Conservation (phyloP, 2,797 vertebrate species). For the Prunella strophiata region DNA sequence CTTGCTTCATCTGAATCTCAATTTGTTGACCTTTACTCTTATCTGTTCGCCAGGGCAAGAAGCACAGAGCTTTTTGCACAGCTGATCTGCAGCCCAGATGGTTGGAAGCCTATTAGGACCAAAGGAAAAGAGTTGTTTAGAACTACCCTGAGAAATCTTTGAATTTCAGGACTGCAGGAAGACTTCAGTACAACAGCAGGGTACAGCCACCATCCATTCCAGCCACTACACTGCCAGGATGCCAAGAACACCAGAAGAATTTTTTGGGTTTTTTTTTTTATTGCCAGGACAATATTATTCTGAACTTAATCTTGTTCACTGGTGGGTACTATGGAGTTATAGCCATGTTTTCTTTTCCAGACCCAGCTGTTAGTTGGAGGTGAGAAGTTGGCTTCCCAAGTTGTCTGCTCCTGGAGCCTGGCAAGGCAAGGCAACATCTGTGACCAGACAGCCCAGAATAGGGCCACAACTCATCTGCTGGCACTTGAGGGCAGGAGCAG, state of each 20-base stretch:
- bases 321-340: background rate
- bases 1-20: background rate
- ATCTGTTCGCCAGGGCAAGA: background rate
- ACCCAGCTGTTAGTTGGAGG: accelerated
- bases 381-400: background rate
- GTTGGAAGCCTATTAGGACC: background rate
- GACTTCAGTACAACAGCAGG: background rate
- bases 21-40: background rate
- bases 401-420: background rate
- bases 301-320: background rate
- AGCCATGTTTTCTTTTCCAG: background rate
- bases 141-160: background rate
- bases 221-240: background rate
- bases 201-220: background rate
- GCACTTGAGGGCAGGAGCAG: background rate
- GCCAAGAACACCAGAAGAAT: background rate
- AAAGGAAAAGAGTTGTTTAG: background rate
- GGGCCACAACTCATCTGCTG: background rate
- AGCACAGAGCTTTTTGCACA: background rate
- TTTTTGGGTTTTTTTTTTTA: background rate
- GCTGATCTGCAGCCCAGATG: background rate
- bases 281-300: background rate
- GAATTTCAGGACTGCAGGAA: background rate
- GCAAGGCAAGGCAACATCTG: background rate
- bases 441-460: background rate